Evolutionary conservation across 2,113 vertebrate genomes (phyloP), one percentile per base, ranked within the genome.

Genomic region (Pyrgilauda ruficollis): DNA sequence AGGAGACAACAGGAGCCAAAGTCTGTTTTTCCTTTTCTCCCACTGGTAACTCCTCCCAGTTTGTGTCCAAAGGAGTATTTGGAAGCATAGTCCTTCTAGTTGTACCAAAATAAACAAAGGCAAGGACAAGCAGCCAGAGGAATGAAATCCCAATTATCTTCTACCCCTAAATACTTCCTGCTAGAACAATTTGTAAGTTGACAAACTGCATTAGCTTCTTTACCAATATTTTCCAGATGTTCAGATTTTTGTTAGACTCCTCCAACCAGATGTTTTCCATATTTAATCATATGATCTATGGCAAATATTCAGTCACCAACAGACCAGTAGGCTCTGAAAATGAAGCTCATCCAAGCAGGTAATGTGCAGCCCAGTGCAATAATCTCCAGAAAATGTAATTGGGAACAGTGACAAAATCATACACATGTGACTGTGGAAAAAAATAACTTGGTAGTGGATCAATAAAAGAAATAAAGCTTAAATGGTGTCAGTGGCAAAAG

Each of bases 151-250:
- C 96, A 97, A 96, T 98, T 97, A 97, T 97, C 92, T 97, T 72
- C 84, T 95, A 53, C 47, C 95, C 87, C 87, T 96, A 97, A 98
- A 96, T 97, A 91, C 95, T 98, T 98, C 97, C 97, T 96, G 88
- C 84, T 95, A 97, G 95, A 96, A 96, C 96, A 97, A 98, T 98
- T 98, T 98, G 97, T 98, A 95, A 97, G 85, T 97, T 98, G 97
- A 97, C 97, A 97, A 96, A 94, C 93, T 97, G 98, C 94, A 98
- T 98, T 97, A 97, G 49, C 91, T 96, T 97, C 97, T 96, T 95
- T 92, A 97, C 89, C 97, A 98, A 97, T 98, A 97, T 97, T 97
- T 98, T 97, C 97, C 97, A 98, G 97, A 98, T 98, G 97, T 97
- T 91, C 77, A 37, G 74, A 84, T 82, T 97, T 95, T 95, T 95